These are phyloP conservation scores for Aleiodes testaceus DNA, from an alignment of 2,888 invertebrate species.

Conservation along the genomic window DNA sequence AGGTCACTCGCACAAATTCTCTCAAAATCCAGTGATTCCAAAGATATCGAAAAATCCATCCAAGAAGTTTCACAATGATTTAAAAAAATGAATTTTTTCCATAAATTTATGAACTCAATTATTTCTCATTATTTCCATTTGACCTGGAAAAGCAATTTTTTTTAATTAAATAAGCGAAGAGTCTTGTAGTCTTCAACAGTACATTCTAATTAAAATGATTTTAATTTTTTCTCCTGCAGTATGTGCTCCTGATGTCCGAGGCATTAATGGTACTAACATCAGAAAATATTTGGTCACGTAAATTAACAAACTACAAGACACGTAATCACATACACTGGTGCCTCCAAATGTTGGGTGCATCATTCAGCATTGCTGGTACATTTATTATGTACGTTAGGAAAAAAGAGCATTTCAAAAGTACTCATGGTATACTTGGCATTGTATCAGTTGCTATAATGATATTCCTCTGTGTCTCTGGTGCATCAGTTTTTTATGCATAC, in stretches of 20 bases:
- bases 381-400: slow-evolving; percentile 70
- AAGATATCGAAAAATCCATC: too few species aligned
- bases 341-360: slow-evolving; percentile 74
- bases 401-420: slow-evolving; percentile 60
- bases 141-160: too few species aligned
- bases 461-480: slow-evolving; percentile 74
- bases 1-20: too few species aligned
- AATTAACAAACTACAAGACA: slow-evolving; percentile 54
- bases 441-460: slow-evolving; percentile 74
- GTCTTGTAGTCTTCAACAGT: not conserved
- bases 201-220: slow-evolving; percentile 18
- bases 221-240: slow-evolving; percentile 56
- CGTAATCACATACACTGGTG: slow-evolving; percentile 74
- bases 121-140: too few species aligned
- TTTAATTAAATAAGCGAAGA: not conserved
- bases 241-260: slow-evolving; percentile 66
- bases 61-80: too few species aligned
- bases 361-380: slow-evolving; percentile 75
- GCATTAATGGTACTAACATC: slow-evolving; percentile 59
- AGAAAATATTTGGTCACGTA: slow-evolving; percentile 58
- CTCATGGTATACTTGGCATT: slow-evolving; percentile 66
- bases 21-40: too few species aligned
- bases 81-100: too few species aligned
- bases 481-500: slow-evolving; percentile 75
- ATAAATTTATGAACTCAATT: too few species aligned